phyloP scores from a whole-genome alignment of 1,140 invertebrate genomes.

The Colletes gigas region DNA sequence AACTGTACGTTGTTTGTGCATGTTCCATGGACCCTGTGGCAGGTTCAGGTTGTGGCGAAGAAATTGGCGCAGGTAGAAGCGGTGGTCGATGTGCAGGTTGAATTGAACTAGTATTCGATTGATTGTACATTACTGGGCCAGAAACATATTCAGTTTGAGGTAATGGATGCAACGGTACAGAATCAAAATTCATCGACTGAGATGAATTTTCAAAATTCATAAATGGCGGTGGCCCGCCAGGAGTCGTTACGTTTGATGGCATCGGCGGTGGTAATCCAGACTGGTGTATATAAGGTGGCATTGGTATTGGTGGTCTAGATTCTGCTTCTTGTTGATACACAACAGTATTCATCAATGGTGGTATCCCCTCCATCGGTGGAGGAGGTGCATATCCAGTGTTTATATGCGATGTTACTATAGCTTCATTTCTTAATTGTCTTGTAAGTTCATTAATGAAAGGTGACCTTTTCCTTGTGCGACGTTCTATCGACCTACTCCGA shows the following conservation, averaged over 20 bases:
- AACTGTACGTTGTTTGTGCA: constrained; percentile 32
- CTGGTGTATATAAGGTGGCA: constrained; percentile 63
- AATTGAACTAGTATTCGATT: constrained; percentile 53
- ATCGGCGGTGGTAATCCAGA: constrained; percentile 36
- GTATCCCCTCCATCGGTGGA: constrained; percentile 43
- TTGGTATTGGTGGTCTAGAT: constrained; percentile 22
- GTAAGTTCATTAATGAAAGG: constrained; percentile 78
- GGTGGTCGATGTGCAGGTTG: constrained; percentile 38
- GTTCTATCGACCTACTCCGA: constrained; percentile 69
- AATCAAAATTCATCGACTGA: constrained; percentile 69
- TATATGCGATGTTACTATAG: constrained; percentile 38
- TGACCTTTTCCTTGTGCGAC: constrained; percentile 74
- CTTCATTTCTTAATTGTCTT: constrained; percentile 71
- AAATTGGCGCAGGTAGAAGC: constrained; percentile 52
- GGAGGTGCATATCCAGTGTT: constrained; percentile 52
- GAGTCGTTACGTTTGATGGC: constrained; percentile 33
- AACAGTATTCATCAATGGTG: constrained; percentile 43
- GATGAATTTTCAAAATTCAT: constrained; percentile 69
- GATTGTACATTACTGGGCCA: constrained; percentile 71
- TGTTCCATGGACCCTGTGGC: constrained; percentile 58
- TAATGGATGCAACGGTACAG: constrained; percentile 48
- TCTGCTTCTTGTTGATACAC: constrained; percentile 45
- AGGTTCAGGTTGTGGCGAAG: constrained; percentile 76
- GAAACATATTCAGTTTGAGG: constrained; percentile 66
- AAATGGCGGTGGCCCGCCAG: constrained; percentile 52